phyloP scores from a whole-genome alignment of 2,888 invertebrate species.

The Myathropa florea region DNA sequence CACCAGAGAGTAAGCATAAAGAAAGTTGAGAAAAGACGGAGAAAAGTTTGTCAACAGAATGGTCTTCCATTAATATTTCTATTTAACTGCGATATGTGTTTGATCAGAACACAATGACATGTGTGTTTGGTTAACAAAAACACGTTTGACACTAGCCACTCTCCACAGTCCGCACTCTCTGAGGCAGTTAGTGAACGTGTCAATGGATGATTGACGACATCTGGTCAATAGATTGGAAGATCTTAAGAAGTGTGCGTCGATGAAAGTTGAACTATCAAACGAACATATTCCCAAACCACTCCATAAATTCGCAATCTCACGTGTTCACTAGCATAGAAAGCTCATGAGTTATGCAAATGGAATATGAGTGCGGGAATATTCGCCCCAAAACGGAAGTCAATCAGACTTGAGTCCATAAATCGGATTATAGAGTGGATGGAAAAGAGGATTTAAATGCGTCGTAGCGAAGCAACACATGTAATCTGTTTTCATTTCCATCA shows the following conservation, averaged over 20 bases:
- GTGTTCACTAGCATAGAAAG: conserved; percentile 14
- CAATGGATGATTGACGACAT: neutral
- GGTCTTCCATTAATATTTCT: neutral
- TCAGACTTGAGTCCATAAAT: conserved; percentile 52
- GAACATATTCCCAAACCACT: conserved; percentile 21
- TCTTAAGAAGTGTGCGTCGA: neutral
- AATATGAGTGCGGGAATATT: conserved; percentile 12
- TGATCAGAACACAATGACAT: neutral
- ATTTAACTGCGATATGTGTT: neutral
- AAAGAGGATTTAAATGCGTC: neutral
- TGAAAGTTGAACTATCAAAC: neutral
- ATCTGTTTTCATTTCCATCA: conserved; percentile 60
- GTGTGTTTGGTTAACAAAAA: neutral
- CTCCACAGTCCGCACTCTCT: neutral
- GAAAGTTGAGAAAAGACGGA: neutral
- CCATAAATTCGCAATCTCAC: conserved; percentile 28
- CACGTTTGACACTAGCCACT: neutral
- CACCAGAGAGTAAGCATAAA: neutral
- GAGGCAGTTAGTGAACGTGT: neutral
- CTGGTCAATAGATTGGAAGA: neutral
- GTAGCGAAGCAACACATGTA: conserved; percentile 2
- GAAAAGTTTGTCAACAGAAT: neutral
- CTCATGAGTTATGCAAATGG: conserved; percentile 44
- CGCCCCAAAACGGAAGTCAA: conserved; percentile 53
- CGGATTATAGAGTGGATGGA: conserved; percentile 38